Evolutionary conservation across 2,113 vertebrate genomes (phyloP).

Genomic region (Puntigrus tetrazona): DNA sequence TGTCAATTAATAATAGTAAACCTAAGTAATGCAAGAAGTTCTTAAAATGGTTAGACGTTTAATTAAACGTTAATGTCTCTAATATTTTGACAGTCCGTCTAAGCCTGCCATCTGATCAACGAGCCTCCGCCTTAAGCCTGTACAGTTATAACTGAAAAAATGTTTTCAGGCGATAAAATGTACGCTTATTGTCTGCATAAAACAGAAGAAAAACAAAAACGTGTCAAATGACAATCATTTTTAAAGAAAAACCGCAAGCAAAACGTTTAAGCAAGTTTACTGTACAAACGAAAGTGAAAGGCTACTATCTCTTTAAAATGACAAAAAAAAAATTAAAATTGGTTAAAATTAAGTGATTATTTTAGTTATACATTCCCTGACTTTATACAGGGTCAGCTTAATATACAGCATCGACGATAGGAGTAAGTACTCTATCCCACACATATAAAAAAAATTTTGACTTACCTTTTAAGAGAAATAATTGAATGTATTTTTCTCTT

Average conservation of each 20-base stretch:
- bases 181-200: background rate
- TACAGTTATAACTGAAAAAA: background rate
- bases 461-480: slow-evolving; percentile 6
- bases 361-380: no score
- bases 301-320: no score
- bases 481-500: background rate
- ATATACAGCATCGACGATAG: no score
- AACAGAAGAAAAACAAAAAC: background rate
- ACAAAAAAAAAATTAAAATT: no score
- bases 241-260: no score
- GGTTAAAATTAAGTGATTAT: no score
- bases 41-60: no score
- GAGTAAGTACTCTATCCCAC: background rate
- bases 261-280: no score
- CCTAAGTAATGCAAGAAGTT: background rate
- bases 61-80: no score
- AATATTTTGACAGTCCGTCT: background rate
- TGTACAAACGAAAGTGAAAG: no score
- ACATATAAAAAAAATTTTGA: background rate
- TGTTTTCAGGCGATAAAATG: background rate
- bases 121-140: background rate
- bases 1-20: background rate
- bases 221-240: background rate
- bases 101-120: background rate
- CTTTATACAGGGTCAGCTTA: no score